These are phyloP conservation scores for Protonibea diacanthus DNA, from an alignment of 2,797 vertebrate genomes.

Conservation along the genomic window DNA sequence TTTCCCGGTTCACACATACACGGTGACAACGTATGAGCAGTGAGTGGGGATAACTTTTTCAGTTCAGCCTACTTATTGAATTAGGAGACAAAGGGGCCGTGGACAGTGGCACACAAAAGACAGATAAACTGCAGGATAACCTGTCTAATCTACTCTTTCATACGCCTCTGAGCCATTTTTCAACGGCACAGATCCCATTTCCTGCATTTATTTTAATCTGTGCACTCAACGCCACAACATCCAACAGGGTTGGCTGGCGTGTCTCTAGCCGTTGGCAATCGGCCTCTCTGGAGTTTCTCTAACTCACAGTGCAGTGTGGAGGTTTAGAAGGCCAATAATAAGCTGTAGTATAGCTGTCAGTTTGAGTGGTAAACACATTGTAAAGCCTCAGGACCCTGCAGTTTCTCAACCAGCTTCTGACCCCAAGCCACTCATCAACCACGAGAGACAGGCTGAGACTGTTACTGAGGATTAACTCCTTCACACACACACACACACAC, in stretches of 20 bases:
- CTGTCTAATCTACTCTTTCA: constrained; percentile 55
- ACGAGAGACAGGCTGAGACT: constrained; percentile 65
- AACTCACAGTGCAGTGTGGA: constrained; percentile 66
- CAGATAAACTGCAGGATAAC: constrained; percentile 51
- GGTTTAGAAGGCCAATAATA: constrained; percentile 80
- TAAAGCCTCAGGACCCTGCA: constrained; percentile 75
- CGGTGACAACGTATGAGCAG: constrained; percentile 50
- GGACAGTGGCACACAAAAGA: constrained; percentile 52
- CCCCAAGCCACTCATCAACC: constrained; percentile 78
- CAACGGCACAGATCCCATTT: constrained; percentile 26
- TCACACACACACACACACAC: constrained; percentile 4
- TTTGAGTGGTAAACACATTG: constrained; percentile 81
- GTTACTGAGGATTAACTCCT: constrained; percentile 66
- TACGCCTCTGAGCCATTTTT: constrained; percentile 23
- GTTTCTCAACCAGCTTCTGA: constrained; percentile 70
- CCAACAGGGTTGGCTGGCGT: constrained; percentile 45
- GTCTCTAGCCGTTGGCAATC: constrained; percentile 59
- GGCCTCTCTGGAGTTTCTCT: constrained; percentile 73
- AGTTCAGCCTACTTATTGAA: constrained; percentile 61
- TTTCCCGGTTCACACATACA: constrained; percentile 49
- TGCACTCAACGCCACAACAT: constrained; percentile 40
- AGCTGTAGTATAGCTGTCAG: constrained; percentile 78
- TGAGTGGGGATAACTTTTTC: constrained; percentile 59
- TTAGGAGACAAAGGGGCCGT: constrained; percentile 52
- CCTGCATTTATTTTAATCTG: constrained; percentile 62